Percentiles rank a stretch among this genome's conserved stretches.
Evolutionary conservation across 1,140 invertebrate species (phyloP).

Genomic region (Augochlora pura): DNA sequence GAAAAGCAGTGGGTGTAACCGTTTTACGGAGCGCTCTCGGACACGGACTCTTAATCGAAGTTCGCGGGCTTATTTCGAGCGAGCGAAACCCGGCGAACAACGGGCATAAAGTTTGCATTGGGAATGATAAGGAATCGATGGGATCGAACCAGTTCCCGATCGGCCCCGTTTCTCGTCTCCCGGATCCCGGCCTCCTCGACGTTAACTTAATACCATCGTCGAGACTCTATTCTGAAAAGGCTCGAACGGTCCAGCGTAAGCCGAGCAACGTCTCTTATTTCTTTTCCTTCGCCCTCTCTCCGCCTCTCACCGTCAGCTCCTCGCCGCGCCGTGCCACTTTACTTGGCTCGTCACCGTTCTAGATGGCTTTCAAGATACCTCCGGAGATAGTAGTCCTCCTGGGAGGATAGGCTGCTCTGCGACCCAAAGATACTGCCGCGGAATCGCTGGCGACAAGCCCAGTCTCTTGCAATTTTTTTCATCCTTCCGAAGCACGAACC

Average conservation of each 20-base stretch:
- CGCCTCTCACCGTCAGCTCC: neutral
- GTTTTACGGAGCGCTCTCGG: neutral
- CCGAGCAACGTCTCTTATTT: conserved; percentile 44
- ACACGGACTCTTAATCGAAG: neutral
- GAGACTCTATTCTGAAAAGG: conserved; percentile 45
- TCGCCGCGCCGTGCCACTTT: conserved; percentile 31
- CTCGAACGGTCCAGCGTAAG: conserved; percentile 44
- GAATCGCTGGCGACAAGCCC: conserved; percentile 26
- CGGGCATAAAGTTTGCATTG: conserved; percentile 39
- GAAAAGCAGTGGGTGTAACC: too few relatives aligned
- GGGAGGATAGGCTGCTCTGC: conserved; percentile 34
- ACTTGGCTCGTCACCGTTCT: conserved; percentile 41
- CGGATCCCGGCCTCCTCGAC: neutral
- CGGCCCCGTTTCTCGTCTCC: neutral
- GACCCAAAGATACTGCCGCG: conserved; percentile 34
- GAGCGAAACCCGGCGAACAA: conserved; percentile 25
- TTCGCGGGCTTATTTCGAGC: conserved; percentile 25
- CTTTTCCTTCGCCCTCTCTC: neutral
- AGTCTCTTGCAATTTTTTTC: conserved; percentile 54
- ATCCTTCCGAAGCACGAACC: conserved; percentile 8
- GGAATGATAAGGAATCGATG: conserved; percentile 49
- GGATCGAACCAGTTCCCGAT: neutral
- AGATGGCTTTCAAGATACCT: conserved; percentile 56
- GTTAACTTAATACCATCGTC: conserved; percentile 46
- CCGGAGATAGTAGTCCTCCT: conserved; percentile 35